Conservation (phyloP, 2,888 invertebrate species). For the Anticlea derivata region DNA sequence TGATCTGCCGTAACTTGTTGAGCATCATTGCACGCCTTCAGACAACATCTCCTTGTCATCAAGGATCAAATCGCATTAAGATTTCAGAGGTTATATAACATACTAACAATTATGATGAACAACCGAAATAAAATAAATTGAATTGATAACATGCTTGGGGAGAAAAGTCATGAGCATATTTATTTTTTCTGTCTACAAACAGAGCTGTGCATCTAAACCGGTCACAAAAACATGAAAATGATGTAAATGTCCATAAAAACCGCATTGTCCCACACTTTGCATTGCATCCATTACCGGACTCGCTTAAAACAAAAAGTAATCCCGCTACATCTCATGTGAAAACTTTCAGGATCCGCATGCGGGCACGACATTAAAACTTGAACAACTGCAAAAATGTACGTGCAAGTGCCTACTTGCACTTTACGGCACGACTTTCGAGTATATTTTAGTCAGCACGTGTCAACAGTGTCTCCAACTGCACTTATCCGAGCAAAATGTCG, state of each 20-base stretch:
- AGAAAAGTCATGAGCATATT: no score
- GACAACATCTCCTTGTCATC: no score
- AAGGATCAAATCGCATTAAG: no score
- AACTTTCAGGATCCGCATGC: constrained; percentile 27
- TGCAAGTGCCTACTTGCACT: not conserved
- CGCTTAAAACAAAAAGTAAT: constrained; percentile 25
- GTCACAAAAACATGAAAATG: constrained; percentile 6
- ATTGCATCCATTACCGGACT: constrained; percentile 23
- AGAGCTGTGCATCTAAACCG: no score
- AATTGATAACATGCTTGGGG: no score
- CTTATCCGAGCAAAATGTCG: not conserved
- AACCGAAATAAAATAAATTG: no score
- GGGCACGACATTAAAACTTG: constrained; percentile 30
- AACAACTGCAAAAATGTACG: constrained; percentile 28
- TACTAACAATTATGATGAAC: no score
- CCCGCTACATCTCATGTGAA: constrained; percentile 27
- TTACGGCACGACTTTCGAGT: constrained; percentile 3
- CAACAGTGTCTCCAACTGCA: not conserved
- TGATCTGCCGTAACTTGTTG: no score
- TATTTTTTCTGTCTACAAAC: no score
- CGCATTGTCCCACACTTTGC: constrained; percentile 17
- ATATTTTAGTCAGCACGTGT: not conserved
- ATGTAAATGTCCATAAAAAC: constrained; percentile 16
- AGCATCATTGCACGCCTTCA: no score
- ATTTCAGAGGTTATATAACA: no score